Conservation (phyloP, 2,797 vertebrate genomes). For the Hylomyscus alleni region DNA sequence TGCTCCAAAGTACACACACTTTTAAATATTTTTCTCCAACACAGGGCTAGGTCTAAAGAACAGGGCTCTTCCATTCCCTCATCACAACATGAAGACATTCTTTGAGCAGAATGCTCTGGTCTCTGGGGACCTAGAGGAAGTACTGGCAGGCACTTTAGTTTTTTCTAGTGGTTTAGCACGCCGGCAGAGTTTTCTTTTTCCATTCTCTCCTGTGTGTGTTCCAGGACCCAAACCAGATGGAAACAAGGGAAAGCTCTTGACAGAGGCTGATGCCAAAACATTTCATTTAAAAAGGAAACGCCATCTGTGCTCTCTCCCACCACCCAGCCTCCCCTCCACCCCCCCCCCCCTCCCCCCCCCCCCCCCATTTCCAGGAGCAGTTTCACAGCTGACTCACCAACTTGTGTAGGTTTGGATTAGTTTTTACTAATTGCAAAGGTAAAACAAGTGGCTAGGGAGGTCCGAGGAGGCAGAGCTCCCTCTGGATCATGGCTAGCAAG, state of each 20-base stretch:
- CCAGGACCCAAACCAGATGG: slow-evolving; percentile 80
- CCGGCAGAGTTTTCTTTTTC: slow-evolving; percentile 79
- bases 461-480: background rate
- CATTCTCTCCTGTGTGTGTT: slow-evolving; percentile 64
- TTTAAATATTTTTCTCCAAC: background rate
- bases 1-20: background rate
- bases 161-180: slow-evolving; percentile 80
- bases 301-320: slow-evolving; percentile 82
- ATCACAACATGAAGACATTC: slow-evolving; percentile 54
- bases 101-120: slow-evolving; percentile 24
- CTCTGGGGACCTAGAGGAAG: slow-evolving; percentile 60
- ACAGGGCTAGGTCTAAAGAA: background rate
- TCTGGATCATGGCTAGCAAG: background rate
- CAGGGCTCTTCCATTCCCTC: slow-evolving; percentile 29
- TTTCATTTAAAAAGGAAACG: slow-evolving; percentile 83
- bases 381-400: slow-evolving; percentile 69
- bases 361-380: slow-evolving; percentile 55
- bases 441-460: slow-evolving; percentile 36
- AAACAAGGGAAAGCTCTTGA: slow-evolving; percentile 81
- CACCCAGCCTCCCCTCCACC: slow-evolving; percentile 69
- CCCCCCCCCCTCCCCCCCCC: slow-evolving; percentile 67
- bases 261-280: slow-evolving; percentile 78
- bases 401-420: slow-evolving; percentile 35
- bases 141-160: slow-evolving; percentile 31
- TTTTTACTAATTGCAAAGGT: slow-evolving; percentile 72